Conservation (phyloP, 2,113 vertebrate genomes). For the Solea solea region DNA sequence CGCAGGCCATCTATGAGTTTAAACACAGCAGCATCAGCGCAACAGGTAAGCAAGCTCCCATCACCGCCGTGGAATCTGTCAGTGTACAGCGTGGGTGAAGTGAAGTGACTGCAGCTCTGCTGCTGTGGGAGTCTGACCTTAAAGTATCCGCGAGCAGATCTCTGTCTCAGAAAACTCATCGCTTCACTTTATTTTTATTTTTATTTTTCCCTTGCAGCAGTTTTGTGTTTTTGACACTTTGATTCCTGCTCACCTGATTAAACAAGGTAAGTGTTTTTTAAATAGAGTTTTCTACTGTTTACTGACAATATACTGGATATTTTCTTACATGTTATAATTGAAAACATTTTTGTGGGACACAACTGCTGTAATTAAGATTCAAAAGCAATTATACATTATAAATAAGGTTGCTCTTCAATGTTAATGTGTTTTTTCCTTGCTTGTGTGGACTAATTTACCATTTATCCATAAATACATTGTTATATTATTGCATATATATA, state of each 20-base stretch:
- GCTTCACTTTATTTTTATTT: background rate
- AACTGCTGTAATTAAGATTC: background rate
- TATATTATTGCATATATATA: too few relatives aligned
- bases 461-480: too few relatives aligned
- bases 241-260: background rate
- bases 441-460: too few relatives aligned
- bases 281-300: too few relatives aligned
- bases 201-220: too few relatives aligned
- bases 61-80: constrained; percentile 20
- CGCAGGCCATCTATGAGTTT: background rate
- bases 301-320: too few relatives aligned
- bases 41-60: constrained; percentile 79
- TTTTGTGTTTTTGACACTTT: too few relatives aligned
- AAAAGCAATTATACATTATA: background rate
- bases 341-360: too few relatives aligned
- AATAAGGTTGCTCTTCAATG: background rate
- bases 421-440: background rate
- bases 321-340: too few relatives aligned
- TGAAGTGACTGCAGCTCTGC: too few relatives aligned
- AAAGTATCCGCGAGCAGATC: constrained; percentile 25
- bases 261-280: too few relatives aligned
- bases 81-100: background rate
- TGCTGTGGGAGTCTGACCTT: background rate
- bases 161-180: background rate
- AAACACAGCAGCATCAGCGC: constrained; percentile 38